These are phyloP conservation scores for Luffia ferchaultella DNA, from an alignment of 2,888 invertebrate species.

Conservation along the genomic window DNA sequence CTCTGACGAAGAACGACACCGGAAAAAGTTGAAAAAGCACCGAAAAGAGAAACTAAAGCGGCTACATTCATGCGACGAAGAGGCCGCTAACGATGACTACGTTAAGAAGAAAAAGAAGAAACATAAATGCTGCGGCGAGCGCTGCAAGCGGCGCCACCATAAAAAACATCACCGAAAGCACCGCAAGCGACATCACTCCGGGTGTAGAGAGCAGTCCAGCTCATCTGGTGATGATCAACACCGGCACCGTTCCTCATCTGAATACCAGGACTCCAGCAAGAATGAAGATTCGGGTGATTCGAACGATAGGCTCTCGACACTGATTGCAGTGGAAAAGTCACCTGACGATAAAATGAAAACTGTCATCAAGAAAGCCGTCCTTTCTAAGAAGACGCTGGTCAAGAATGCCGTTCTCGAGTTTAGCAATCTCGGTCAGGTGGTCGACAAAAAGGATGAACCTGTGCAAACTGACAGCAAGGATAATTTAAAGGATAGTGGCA, in stretches of 20 bases:
- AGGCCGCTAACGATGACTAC: slow-evolving; percentile 40
- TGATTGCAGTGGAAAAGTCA: slow-evolving; percentile 45
- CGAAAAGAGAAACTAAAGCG: slow-evolving; percentile 69
- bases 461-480: slow-evolving; percentile 27
- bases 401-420: slow-evolving; percentile 50
- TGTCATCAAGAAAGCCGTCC: slow-evolving; percentile 47
- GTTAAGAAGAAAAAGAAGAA: slow-evolving; percentile 74
- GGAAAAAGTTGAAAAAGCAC: slow-evolving; percentile 73
- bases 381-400: slow-evolving; percentile 42
- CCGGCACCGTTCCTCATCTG: slow-evolving; percentile 42
- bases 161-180: slow-evolving; percentile 83
- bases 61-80: slow-evolving; percentile 45
- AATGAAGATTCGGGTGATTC: slow-evolving; percentile 54
- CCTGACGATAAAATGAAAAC: slow-evolving; percentile 52
- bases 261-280: slow-evolving; percentile 47
- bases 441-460: slow-evolving; percentile 29
- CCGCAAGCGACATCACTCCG: slow-evolving; percentile 74
- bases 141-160: slow-evolving; percentile 76
- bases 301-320: slow-evolving; percentile 38
- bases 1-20: slow-evolving; percentile 54
- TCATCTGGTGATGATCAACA: slow-evolving; percentile 60
- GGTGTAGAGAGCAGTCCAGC: slow-evolving; percentile 53
- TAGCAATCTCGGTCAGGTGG: slow-evolving; percentile 36
- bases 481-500: slow-evolving; percentile 52
- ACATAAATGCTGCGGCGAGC: slow-evolving; percentile 74